Base-by-base conservation (phyloP, 2,113 vertebrate species). In the Taxidea taxus region DNA sequence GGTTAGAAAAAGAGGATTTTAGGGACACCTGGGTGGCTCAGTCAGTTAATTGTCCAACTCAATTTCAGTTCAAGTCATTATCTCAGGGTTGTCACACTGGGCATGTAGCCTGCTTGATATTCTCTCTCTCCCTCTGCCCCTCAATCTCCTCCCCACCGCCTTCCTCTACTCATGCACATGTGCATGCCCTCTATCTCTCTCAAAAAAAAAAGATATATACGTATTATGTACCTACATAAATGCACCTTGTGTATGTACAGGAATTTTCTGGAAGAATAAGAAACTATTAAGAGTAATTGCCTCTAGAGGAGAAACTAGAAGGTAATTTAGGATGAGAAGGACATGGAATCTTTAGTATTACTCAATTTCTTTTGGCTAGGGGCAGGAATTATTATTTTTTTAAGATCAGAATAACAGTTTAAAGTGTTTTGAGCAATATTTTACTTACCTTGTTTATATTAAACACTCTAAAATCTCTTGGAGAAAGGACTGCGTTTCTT, bases 241-340 rank as follows among this genome's bases (percentile, higher is more conserved):
- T 83, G 16, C 9, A 74, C 18, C 34, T 72, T 78, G 14, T 49
- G 27, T 74, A 51, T 20, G 25, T 10, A 47, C 13, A 93, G 31
- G 42, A 60, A 70, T 93, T 96, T 95, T 95, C 86, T 93, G 31
- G 54, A 92, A 70, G n/a, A 18, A 51, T 70, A 27, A 82, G 70
- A 94, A 87, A 60, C 60, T 93, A 18, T 89, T 86, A 81, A 91
- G 2, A 81, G 56, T 37, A 75, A 54, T 49, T 91, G 39, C 58
- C 39, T 92, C 56, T 49, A 4, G 18, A 51, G 16, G 37, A 92
- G 21, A 34, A 77, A 42, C 14, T 60, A 87, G 51, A 77, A 89
- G 68, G 64, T 42, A 94, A 72, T 96, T 90, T 74, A 44, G 68
- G 81, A 72, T 70, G 31, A 80, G 25, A 60, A 37, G 34, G 49